These are phyloP conservation scores for Drosophila phalerata DNA, from an alignment of 2,888 invertebrate species.

Conservation along the genomic window DNA sequence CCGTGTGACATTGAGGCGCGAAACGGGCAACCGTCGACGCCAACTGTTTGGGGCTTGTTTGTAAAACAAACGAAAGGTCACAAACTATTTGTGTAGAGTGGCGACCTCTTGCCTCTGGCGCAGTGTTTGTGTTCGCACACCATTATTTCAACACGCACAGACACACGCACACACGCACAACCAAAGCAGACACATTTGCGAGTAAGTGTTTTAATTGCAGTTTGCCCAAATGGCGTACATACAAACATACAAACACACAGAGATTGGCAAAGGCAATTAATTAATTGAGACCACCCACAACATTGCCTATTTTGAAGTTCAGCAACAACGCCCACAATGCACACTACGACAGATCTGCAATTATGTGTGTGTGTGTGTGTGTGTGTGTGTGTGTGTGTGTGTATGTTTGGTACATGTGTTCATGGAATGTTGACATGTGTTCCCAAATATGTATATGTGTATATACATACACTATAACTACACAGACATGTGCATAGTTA, in stretches of 20 bases:
- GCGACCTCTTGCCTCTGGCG: conserved; percentile 71
- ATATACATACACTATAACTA: conserved; percentile 18
- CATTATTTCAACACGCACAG: conserved; percentile 55
- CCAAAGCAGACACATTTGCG: conserved; percentile 60
- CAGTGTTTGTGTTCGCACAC: conserved; percentile 65
- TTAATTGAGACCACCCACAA: conserved; percentile 73
- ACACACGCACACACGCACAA: conserved; percentile 34
- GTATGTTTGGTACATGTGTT: conserved; percentile 72
- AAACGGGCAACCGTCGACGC: conserved; percentile 53
- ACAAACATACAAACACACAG: conserved; percentile 19
- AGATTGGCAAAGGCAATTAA: conserved; percentile 73
- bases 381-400: conserved; percentile 16
- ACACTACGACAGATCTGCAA: conserved; percentile 45
- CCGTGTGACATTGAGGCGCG: conserved; percentile 70
- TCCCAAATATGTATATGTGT: conserved; percentile 72
- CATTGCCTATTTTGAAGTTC: conserved; percentile 31
- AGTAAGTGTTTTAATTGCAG: conserved; percentile 79
- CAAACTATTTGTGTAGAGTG: conserved; percentile 76
- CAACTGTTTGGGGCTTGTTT: conserved; percentile 76
- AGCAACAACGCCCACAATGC: conserved; percentile 46
- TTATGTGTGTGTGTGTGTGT: conserved; percentile 27
- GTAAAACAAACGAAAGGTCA: conserved; percentile 84
- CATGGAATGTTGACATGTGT: conserved; percentile 81
- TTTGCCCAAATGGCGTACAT: conserved; percentile 64
- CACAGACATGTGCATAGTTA: conserved; percentile 44